Evolutionary conservation across 2,888 invertebrate genomes (phyloP).

Genomic region (Melieria crassipennis): DNA sequence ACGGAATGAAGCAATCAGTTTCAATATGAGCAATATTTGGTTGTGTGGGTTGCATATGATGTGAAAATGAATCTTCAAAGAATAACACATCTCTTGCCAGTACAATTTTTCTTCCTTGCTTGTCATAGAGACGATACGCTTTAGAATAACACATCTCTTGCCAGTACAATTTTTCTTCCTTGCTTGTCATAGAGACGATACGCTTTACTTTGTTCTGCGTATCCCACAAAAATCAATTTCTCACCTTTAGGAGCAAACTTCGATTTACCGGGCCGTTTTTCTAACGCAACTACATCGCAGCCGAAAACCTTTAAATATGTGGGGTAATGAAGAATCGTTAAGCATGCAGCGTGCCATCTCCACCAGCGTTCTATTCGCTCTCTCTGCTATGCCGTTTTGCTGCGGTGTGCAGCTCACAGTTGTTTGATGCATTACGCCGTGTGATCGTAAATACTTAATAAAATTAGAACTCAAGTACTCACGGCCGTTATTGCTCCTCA

Average conservation of each 20-base stretch:
- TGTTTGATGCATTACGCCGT: conserved; percentile 27
- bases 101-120: conserved; percentile 26
- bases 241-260: conserved; percentile 36
- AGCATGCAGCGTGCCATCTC: conserved; percentile 50
- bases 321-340: conserved; percentile 42
- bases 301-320: conserved; percentile 36
- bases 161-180: conserved; percentile 31
- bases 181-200: conserved; percentile 37
- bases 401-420: conserved; percentile 30
- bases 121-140: conserved; percentile 38
- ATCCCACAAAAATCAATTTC: conserved; percentile 35
- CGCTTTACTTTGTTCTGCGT: conserved; percentile 33
- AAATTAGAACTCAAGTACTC: conserved; percentile 31
- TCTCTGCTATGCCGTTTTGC: conserved; percentile 33
- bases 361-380: conserved; percentile 26
- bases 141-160: conserved; percentile 39
- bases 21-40: too few relatives aligned
- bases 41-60: neutral
- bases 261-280: conserved; percentile 24
- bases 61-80: conserved; percentile 37
- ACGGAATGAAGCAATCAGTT: too few relatives aligned
- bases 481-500: conserved; percentile 35
- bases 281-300: conserved; percentile 35
- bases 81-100: conserved; percentile 38
- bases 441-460: conserved; percentile 7